Evolutionary conservation across 2,797 vertebrate species (phyloP), one percentile per base, ranked within the genome.

Genomic region (Phrynocephalus vlangalii): DNA sequence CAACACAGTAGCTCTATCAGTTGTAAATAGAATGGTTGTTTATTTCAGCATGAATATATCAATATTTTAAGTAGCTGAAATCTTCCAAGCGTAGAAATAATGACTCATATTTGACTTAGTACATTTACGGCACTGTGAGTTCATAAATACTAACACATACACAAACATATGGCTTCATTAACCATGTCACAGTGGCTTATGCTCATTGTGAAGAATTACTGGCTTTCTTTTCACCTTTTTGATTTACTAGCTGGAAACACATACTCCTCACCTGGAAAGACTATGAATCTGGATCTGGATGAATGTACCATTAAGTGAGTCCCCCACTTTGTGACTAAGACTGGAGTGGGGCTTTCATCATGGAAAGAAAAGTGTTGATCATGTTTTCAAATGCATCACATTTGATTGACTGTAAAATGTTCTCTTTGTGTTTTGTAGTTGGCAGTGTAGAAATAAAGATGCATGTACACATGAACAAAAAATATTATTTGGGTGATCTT

Each of bases 381-480:
- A 8, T 91, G 38, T 44, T 84, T 78, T 91, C 83, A 88, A 90
- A 75, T 48, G 93, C 77, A 71, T 0, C 3, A 24, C 76, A 81
- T 82, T 44, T 44, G 76, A 79, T 78, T 92, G 86, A 83, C 0
- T 90, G 7, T 6, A 0, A 84, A 38, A 44, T 90, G 90, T 93
- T 48, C 13, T 91, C 84, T 91, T 90, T 93, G 50, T 89, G 44
- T 89, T 91, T 89, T 92, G 6, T 18, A 91, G 44, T 18, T 94
- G 90, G 90, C 90, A 56, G 33, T 87, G 20, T 60, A n/a, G 90
- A 91, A 92, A 87, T 79, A 22, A 26, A 24, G 68, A 63, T 67
- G 83, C 52, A 6, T 50, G 70, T 71, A 90, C 72, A 30, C 72
- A 88, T 73, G 6, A 84, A 85, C 91, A 86, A 80, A 26, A 91